Evolutionary conservation across 2,113 vertebrate genomes (phyloP), one percentile per base, ranked within the genome.

Genomic region (Nibea coibor): DNA sequence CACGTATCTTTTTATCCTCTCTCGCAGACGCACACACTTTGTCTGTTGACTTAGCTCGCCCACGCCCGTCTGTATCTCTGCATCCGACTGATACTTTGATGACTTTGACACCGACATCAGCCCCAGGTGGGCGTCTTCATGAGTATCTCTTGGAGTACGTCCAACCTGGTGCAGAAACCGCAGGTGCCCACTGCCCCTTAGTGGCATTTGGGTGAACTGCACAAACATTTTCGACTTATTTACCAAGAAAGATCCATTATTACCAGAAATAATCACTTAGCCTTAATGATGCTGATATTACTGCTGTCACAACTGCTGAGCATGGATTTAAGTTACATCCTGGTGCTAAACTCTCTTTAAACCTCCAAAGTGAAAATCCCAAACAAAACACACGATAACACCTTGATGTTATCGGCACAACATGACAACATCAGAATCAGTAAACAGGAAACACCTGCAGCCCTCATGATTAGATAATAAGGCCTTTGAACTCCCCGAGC

Each of bases 391-490:
- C 35, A 39, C 35, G 8, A 39, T 39, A 9, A 9, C 35, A 39
- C 35, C 35, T 2, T 39, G 35, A 39, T 39, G 35, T 39, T 39
- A 39, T 39, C 7, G 35, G 35, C 35, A 39, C 35, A 39, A 39
- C 35, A 9, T 9, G 35, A 39, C 35, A 39, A 8, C 1, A 39
- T 39, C 35, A 45, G 43, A 14, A 45, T 45, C 43, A 45, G 47
- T 15, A 5, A 16, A 48, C 47, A 48, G 61, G 43, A 80, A 80
- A 72, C 68, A 65, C 61, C 59, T 80, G 59, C 28, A 47, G 39
- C n/a, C 20, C 67, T 71, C 76, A 15, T 45, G 24, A 31, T 71
- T 15, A 53, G 35, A 28, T 26, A 14, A 67, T 31, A n/a, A 57
- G 17, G 19, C 64, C 16, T 26, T 67, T 53, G 10, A 53, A n/a